Percentiles rank a stretch among this genome's conserved stretches.
Conservation (phyloP, 30 jellyfish, hydroid and myxozoan genomes). For the Clytia hemisphaerica region DNA sequence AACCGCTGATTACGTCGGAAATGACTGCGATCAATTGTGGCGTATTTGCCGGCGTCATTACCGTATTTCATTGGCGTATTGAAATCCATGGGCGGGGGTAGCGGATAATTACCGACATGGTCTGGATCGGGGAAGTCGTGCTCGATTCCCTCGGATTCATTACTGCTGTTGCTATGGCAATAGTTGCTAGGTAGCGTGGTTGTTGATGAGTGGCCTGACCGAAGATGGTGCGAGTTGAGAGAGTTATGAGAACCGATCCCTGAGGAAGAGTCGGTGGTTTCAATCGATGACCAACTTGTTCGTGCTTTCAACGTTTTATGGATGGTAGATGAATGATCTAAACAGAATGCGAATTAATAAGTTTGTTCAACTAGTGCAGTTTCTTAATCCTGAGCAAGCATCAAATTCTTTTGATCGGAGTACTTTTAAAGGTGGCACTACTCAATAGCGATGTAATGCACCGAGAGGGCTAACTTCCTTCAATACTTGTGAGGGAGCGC, state of each 20-base stretch:
- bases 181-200: slow-evolving; percentile 8
- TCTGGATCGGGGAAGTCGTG: slow-evolving; percentile 28
- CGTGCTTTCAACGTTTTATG: slow-evolving; percentile 16
- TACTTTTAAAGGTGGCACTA: too few species aligned
- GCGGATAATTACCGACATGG: slow-evolving; percentile 8
- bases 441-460: too few species aligned
- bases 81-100: slow-evolving; percentile 13
- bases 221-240: slow-evolving; percentile 66
- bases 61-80: too few species aligned
- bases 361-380: too few species aligned
- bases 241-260: slow-evolving; percentile 96
- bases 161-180: slow-evolving; percentile 58
- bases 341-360: too few species aligned
- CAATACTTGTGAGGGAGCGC: too few species aligned
- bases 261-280: slow-evolving; percentile 78
- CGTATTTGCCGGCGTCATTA: slow-evolving; percentile 26
- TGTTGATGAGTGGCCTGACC: slow-evolving; percentile 15
- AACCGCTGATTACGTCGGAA: slow-evolving; percentile 54
- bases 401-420: too few species aligned
- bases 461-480: too few species aligned
- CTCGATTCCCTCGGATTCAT: slow-evolving; percentile 38
- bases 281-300: slow-evolving; percentile 93
- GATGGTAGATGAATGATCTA: too few species aligned
- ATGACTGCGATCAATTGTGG: slow-evolving; percentile 49
- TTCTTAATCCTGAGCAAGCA: too few species aligned